Conservation (phyloP, 2,797 vertebrate species). For the Labeo calbasu region DNA sequence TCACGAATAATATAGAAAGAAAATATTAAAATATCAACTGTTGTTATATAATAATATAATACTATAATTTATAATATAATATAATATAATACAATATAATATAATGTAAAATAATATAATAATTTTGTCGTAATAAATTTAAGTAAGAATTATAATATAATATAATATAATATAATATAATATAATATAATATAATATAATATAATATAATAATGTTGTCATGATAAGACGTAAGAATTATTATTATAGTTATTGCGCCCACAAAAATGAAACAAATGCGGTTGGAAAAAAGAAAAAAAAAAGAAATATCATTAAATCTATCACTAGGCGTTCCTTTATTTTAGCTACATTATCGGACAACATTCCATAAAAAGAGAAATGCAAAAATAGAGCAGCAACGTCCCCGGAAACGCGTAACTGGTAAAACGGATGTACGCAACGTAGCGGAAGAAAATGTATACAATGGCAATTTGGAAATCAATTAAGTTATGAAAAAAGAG, state of each 20-base stretch:
- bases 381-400: constrained; percentile 58
- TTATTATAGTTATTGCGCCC: not conserved
- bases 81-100: no score
- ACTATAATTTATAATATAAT: no score
- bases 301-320: not conserved
- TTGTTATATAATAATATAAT: not conserved
- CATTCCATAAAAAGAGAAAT: constrained; percentile 16
- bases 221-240: no score
- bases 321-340: not conserved
- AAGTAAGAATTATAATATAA: no score
- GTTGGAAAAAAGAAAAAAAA: not conserved
- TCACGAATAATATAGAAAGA: not conserved
- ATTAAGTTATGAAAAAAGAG: constrained; percentile 86
- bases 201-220: not conserved
- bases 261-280: not conserved
- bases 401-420: constrained; percentile 59
- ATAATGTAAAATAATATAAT: not conserved
- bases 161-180: not conserved
- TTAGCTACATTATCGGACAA: not conserved
- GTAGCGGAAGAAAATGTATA: constrained; percentile 66
- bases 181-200: not conserved
- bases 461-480: constrained; percentile 80
- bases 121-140: no score
- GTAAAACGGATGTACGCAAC: constrained; percentile 71
- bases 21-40: no score